Percentiles rank a stretch among this genome's conserved stretches.
Conservation (phyloP, 2,797 vertebrate genomes). For the Setipinna tenuifilis region DNA sequence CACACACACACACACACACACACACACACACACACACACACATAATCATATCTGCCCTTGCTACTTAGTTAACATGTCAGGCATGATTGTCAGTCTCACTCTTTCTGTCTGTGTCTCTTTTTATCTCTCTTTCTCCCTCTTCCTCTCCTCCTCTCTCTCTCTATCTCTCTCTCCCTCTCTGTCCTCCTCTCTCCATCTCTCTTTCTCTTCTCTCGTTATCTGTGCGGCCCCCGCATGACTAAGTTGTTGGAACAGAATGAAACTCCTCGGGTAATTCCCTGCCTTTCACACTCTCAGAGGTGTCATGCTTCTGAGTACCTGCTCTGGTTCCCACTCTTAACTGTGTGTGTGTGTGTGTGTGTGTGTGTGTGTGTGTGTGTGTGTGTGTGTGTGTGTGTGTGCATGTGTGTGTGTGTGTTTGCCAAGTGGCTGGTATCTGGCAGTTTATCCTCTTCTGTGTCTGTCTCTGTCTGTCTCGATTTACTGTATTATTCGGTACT, state of each 20-base stretch:
- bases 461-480: background rate
- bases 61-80: background rate
- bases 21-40: constrained; percentile 6
- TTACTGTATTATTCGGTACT: too few species aligned
- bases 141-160: background rate
- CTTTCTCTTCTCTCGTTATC: background rate
- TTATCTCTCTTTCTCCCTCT: background rate
- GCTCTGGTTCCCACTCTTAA: too few species aligned
- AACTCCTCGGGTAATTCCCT: background rate
- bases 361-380: too few species aligned
- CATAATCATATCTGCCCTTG: background rate
- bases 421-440: constrained; percentile 25
- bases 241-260: background rate
- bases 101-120: background rate
- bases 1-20: constrained; percentile 1
- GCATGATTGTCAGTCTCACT: background rate
- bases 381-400: too few species aligned
- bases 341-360: too few species aligned
- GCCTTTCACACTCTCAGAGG: background rate
- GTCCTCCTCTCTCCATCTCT: background rate
- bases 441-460: constrained; percentile 7
- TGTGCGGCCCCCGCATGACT: constrained; percentile 11
- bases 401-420: background rate
- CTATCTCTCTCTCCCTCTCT: background rate
- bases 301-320: background rate